Percentiles rank a stretch among this genome's conserved stretches.
phyloP scores from a whole-genome alignment of 2,113 vertebrate species.

The Laticauda laticaudata region DNA sequence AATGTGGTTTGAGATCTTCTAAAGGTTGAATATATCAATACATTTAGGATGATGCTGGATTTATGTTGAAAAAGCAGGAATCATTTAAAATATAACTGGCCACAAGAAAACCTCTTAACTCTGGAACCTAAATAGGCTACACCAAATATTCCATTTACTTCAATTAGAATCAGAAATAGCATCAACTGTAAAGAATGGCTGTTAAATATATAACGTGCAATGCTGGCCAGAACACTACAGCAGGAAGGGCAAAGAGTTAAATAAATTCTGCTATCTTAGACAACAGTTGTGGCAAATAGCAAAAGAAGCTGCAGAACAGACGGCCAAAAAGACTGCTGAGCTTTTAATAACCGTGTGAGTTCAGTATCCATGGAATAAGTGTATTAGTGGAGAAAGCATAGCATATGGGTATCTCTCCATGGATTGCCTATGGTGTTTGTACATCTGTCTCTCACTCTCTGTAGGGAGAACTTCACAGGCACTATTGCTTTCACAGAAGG shows the following conservation, averaged over 20 bases:
- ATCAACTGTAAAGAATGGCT: not conserved
- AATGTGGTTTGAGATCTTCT: not conserved
- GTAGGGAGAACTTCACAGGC: constrained; percentile 1
- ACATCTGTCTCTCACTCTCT: constrained; percentile 30
- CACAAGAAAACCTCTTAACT: not conserved
- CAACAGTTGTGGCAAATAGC: constrained; percentile 30
- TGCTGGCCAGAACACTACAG: not conserved
- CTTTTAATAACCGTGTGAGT: constrained; percentile 31
- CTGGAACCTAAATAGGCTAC: not conserved
- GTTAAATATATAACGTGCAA: not conserved
- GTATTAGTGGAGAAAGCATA: constrained; percentile 15
- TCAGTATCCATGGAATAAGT: constrained; percentile 21
- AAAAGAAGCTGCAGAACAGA: constrained; percentile 15
- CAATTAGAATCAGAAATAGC: not conserved
- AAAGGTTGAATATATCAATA: not conserved
- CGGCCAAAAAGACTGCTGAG: constrained; percentile 25
- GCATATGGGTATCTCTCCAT: constrained; percentile 17
- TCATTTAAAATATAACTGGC: constrained; percentile 15
- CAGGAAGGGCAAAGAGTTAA: not conserved
- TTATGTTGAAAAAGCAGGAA: not conserved
- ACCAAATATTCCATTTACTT: not conserved
- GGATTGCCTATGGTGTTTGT: constrained; percentile 15
- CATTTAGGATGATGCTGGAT: not conserved
- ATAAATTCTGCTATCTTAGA: constrained; percentile 29
- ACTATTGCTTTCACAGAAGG: not conserved